Evolutionary conservation across 2,888 invertebrate genomes (phyloP), one percentile per base, ranked within the genome.

Genomic region (Cephus spinipes): DNA sequence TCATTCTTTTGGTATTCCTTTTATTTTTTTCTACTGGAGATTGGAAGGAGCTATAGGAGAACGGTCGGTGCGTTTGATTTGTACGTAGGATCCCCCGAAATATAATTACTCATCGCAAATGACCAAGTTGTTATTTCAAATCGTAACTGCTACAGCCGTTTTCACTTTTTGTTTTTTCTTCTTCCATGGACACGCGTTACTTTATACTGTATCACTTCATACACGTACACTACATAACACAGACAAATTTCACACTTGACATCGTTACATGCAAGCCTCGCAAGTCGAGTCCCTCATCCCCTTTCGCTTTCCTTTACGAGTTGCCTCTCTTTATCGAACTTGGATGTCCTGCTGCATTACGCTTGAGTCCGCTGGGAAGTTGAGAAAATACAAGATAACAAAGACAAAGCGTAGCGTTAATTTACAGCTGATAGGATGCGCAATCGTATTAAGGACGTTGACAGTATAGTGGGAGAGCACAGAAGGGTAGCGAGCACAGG

Each of bases 81-180:
- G 68, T 79, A 40, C 68, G 71, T 74, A 71, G 74, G 31, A 33
- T 40, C 36, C 68, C 73, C 74, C 73, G 35, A 30, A 68, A 73
- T 77, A 79, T 77, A 76, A 73, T 77, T 75, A 77, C 77, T 68
- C 79, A 68, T n/a, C 76, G 73, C 75, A 73, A 78, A 78, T 81
- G 68, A 78, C 73, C 81, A 79, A 79, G 77, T 78, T 81, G 78
- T 80, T 80, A 80, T 80, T 76, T 80, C 71, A 77, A 81, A 78
- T 77, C 74, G 69, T 80, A 33, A 77, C 69, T 68, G 69, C 77
- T 74, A 55, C 69, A 79, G 73, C 74, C 74, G 74, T 75, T 76
- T 74, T 40, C 73, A 73, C 69, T 32, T 36, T 34, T 77, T 32
- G 0, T 69, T 40, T 32, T 32, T 69, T 40, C 15, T 40, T 40